Conservation (phyloP, 1,140 invertebrate genomes). For the Heliothis virescens region DNA sequence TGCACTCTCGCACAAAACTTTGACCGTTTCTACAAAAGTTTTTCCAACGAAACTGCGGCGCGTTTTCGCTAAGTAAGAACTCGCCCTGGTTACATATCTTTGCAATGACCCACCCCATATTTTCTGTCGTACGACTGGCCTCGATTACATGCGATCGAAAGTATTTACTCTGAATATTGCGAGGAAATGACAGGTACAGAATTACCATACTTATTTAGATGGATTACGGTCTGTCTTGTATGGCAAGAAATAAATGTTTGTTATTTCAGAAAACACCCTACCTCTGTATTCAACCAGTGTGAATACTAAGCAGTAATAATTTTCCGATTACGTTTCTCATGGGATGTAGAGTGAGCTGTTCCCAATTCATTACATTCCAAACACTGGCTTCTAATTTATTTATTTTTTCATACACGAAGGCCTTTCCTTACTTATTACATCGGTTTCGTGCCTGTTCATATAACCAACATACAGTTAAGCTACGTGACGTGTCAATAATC, state of each 20-base stretch:
- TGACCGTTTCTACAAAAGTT: not conserved
- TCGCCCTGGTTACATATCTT: constrained; percentile 27
- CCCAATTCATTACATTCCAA: too few species aligned
- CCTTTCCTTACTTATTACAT: too few species aligned
- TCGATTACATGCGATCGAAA: constrained; percentile 20
- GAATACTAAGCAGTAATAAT: too few species aligned
- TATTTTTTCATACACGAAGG: too few species aligned
- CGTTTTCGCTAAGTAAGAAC: not conserved
- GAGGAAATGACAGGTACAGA: not conserved
- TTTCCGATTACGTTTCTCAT: too few species aligned
- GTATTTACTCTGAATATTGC: not conserved
- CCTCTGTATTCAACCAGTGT: too few species aligned
- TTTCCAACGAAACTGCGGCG: not conserved
- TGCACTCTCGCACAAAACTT: not conserved
- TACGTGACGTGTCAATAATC: too few species aligned
- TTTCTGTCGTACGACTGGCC: constrained; percentile 8
- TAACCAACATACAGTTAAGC: too few species aligned
- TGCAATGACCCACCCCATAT: constrained; percentile 23
- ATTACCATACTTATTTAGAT: not conserved
- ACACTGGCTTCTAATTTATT: too few species aligned
- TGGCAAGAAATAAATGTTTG: not conserved
- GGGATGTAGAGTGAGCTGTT: too few species aligned
- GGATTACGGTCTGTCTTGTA: not conserved
- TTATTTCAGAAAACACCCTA: too few species aligned
- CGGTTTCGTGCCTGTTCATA: too few species aligned